phyloP scores from a whole-genome alignment of 2,888 invertebrate genomes.

The Nycteola revayana region DNA sequence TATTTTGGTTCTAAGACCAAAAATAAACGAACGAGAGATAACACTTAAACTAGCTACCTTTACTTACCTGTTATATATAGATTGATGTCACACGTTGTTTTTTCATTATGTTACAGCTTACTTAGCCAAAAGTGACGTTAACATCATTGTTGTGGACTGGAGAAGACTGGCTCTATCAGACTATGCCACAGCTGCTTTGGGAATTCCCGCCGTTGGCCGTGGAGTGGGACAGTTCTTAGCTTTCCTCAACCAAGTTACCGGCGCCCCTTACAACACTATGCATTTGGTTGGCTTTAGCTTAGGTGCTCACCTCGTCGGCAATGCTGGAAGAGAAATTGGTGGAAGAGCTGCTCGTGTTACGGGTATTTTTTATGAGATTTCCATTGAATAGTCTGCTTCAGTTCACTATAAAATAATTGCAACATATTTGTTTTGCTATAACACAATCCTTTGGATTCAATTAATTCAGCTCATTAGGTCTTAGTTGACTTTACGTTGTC shows the following conservation, averaged over 20 bases:
- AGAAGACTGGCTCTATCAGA: constrained; percentile 44
- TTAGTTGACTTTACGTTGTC: no score
- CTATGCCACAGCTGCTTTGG: constrained; percentile 52
- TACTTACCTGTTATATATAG: no score
- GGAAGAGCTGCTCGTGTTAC: constrained; percentile 59
- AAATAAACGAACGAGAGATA: no score
- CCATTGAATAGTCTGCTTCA: no score
- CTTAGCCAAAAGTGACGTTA: constrained; percentile 15
- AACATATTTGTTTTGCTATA: no score
- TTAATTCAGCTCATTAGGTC: no score
- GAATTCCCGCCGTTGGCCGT: constrained; percentile 59
- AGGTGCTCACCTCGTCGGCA: constrained; percentile 70
- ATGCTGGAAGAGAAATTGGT: constrained; percentile 53
- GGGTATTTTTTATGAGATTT: constrained; percentile 49
- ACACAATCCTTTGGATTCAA: no score
- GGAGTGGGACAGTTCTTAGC: constrained; percentile 62
- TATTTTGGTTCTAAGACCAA: no score
- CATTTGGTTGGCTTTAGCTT: constrained; percentile 77
- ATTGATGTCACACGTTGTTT: background rate
- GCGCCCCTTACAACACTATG: constrained; percentile 45
- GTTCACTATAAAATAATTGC: no score
- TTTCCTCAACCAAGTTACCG: constrained; percentile 47
- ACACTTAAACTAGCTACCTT: no score
- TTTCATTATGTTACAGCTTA: constrained; percentile 7
- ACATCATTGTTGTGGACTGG: constrained; percentile 50